Evolutionary conservation across 1,140 invertebrate genomes (phyloP), one percentile per base, ranked within the genome.

Genomic region (Heliconius hewitsoni): DNA sequence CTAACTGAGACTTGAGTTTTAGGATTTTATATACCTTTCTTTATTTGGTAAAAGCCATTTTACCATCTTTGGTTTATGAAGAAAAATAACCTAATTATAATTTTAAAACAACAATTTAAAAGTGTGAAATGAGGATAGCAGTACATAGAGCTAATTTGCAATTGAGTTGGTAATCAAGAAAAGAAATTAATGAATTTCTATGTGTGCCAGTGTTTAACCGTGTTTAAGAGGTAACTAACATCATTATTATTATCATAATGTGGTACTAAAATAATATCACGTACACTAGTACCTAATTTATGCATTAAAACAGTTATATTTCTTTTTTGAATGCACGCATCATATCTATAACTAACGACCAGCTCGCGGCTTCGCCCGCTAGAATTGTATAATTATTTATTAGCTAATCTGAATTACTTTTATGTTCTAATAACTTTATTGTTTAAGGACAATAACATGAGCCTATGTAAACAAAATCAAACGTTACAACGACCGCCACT

Each of bases 201-300:
- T 84, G 79, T 84, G 37, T 83, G 83, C 80, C 81, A 83, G 66
- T 81, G 50, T 81, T 80, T 82, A 80, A 81, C 79, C 78, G 83
- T 81, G 81, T 84, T 84, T 80, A 76, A 76, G 74, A 73, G 77
- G 74, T 81, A 81, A 75, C 72, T 73, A 82, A 77, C 76, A 70
- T 76, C 79, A 82, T 84, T 79, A 79, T 80, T 71, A 76, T 34
- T 46, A 72, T 27, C 52, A 50, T 81, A 78, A 78, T 66, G 74
- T 27, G 18, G 16, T 77, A n/a, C 71, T 73, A 27, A 73, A 34
- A 42, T 74, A 76, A 71, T 77, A 76, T 79, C 77, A 82, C 81
- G 77, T 79, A 76, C 27, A 60, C 9, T 1, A 60, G 18, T 52
- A 60, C 30, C 30, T 34, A 34, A 71, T 71, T 37, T 71, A 60